These are phyloP conservation scores for Drosophila nannoptera DNA, from an alignment of 1,140 invertebrate genomes.

Conservation along the genomic window DNA sequence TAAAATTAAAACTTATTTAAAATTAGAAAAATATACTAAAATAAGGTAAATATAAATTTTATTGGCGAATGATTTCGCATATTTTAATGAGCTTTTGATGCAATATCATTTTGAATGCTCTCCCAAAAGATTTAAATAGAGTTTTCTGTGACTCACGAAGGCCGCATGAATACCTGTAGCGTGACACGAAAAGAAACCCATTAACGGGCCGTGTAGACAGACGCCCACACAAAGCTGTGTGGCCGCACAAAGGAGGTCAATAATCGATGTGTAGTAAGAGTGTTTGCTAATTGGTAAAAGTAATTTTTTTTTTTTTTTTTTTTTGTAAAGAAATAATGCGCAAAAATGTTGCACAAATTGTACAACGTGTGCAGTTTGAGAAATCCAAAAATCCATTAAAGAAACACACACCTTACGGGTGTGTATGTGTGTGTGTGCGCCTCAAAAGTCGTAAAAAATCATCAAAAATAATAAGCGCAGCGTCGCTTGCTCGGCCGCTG, in stretches of 20 bases:
- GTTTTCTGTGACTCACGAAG: constrained; percentile 3
- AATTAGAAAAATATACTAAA: background rate
- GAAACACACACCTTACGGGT: background rate
- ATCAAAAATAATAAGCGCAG: constrained; percentile 40
- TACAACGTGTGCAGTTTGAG: constrained; percentile 49
- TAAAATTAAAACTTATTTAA: background rate
- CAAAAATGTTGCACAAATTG: constrained; percentile 31
- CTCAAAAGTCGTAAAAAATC: constrained; percentile 27
- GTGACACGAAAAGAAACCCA: background rate
- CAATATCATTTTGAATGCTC: too few species aligned
- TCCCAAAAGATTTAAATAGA: background rate
- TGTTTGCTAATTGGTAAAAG: constrained; percentile 22
- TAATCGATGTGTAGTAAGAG: constrained; percentile 24
- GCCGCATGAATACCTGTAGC: background rate
- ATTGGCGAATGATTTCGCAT: too few species aligned
- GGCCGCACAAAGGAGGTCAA: constrained; percentile 2
- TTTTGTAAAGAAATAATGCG: constrained; percentile 7
- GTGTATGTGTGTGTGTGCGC: background rate
- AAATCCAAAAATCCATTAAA: constrained; percentile 44
- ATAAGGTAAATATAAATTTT: too few species aligned
- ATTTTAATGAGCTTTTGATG: too few species aligned
- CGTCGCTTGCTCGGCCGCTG: constrained; percentile 7
- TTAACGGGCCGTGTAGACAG: too few species aligned
- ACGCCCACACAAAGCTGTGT: constrained; percentile 15
- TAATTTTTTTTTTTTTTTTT: constrained; percentile 5